phyloP scores from a whole-genome alignment of 2,888 invertebrate genomes.

The Dastarcus helophoroides region DNA sequence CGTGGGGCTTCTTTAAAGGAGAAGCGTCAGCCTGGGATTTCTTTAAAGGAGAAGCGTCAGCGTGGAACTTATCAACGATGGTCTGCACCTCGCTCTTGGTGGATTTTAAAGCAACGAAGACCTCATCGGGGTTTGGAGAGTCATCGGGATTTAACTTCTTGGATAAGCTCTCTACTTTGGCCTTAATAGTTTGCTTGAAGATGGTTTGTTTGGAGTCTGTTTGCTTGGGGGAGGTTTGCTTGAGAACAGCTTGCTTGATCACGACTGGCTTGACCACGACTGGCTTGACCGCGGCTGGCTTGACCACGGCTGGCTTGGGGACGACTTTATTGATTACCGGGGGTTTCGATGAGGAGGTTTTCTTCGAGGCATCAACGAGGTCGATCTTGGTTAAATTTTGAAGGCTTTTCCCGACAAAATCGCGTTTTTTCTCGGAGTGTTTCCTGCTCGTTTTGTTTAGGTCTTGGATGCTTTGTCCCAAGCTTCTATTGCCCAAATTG shows the following conservation, averaged over 20 bases:
- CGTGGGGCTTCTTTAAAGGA: too few relatives aligned
- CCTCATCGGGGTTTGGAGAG: slow-evolving; percentile 13
- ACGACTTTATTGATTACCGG: too few relatives aligned
- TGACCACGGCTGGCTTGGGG: neutral
- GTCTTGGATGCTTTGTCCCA: slow-evolving; percentile 8
- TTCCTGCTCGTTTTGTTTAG: slow-evolving; percentile 6
- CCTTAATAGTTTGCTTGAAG: neutral
- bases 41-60: too few relatives aligned
- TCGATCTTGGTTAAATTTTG: slow-evolving; percentile 10
- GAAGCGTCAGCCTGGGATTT: too few relatives aligned
- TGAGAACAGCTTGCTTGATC: neutral
- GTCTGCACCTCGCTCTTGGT: too few relatives aligned
- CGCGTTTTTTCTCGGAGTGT: too few relatives aligned
- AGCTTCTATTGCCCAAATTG: slow-evolving; percentile 1
- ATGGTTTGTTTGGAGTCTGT: slow-evolving; percentile 4
- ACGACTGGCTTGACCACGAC: neutral
- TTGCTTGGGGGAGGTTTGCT: neutral
- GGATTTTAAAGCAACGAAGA: slow-evolving; percentile 17
- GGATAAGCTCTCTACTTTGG: slow-evolving; percentile 4
- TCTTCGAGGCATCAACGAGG: too few relatives aligned
- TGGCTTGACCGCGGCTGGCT: neutral
- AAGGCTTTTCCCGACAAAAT: slow-evolving; percentile 11
- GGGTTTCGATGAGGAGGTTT: too few relatives aligned
- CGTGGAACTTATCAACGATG: too few relatives aligned
- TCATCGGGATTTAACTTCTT: slow-evolving; percentile 9